phyloP scores from a whole-genome alignment of 2,888 invertebrate genomes.

The Caenorhabditis sp. region DNA sequence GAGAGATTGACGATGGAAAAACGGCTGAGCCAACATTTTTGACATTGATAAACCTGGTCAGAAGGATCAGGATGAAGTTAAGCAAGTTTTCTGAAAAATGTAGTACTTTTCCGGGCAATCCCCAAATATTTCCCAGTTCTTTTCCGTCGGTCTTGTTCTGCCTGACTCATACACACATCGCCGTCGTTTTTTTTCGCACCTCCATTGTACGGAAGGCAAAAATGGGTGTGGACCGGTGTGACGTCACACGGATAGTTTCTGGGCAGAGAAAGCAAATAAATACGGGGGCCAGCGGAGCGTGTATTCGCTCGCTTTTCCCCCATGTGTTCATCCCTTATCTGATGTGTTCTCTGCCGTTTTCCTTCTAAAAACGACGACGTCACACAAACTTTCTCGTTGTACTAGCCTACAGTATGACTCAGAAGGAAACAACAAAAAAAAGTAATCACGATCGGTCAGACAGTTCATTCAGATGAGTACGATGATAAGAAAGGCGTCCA shows the following conservation, averaged over 20 bases:
- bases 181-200: too few relatives aligned
- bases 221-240: slow-evolving; percentile 30
- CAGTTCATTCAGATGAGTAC: too few relatives aligned
- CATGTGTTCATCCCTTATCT: background rate
- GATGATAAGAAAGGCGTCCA: too few relatives aligned
- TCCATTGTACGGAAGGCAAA: slow-evolving; percentile 17
- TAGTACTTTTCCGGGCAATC: background rate
- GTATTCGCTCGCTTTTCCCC: background rate
- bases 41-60: too few relatives aligned
- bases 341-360: background rate
- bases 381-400: background rate
- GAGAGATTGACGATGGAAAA: slow-evolving; percentile 53
- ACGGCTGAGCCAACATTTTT: slow-evolving; percentile 51
- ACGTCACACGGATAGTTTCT: slow-evolving; percentile 40
- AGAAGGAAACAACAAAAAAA: too few relatives aligned
- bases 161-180: slow-evolving; percentile 18
- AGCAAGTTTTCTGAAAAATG: background rate
- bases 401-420: too few relatives aligned
- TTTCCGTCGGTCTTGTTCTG: background rate
- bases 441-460: too few relatives aligned
- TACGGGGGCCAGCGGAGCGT: slow-evolving; percentile 4
- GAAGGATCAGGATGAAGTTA: background rate
- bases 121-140: background rate
- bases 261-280: slow-evolving; percentile 37
- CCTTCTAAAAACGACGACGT: background rate